Base-by-base conservation (phyloP, 2,113 vertebrate species). In the Peromyscus maniculatus region DNA sequence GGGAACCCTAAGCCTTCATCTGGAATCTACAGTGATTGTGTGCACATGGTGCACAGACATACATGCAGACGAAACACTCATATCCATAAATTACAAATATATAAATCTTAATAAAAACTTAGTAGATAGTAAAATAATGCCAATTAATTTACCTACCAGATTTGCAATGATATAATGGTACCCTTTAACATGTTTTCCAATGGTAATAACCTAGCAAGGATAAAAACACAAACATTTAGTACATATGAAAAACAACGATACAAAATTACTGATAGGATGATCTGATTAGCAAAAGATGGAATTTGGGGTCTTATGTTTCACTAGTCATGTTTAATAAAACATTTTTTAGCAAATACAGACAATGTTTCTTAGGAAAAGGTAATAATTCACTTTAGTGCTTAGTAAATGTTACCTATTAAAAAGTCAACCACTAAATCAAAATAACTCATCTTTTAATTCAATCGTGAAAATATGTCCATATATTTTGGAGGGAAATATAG, bases 141-240 rank as follows among this genome's bases (percentile, higher is more conserved):
- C 36, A 98, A n/a, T 95, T 96, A 97, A 96, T 96, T 95, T 36
- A 98, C 99, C 98, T 99, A 99, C 99, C 99, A 99, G 98, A 98
- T 99, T 99, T 96, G 99, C 99, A 97, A 99, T 99, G 96, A 99
- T 99, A 98, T 99, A 99, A 98, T 99, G 99, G 97, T 99, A 99
- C 95, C 99, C 99, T 98, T 99, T 99, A 74, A 99, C 99, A 96
- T 99, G 99, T 96, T 99, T 99, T 94, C 99, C 99, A 96, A 99
- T 99, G 74, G 99, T 99, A 98, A 99, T 99, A 98, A 99, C 99
- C 99, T 99, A 97, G 5, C 93, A 98, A 94, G 94, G 62, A 97
- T 39, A 96, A 98, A 90, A 97, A 97, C 98, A 96, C 1, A 91
- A 89, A 77, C 13, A 94, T 83, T 89, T 96, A 93, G 91, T 88